Evolutionary conservation across 2,113 vertebrate species (phyloP), one percentile per base, ranked within the genome.

Genomic region (Anthoscopus minutus): DNA sequence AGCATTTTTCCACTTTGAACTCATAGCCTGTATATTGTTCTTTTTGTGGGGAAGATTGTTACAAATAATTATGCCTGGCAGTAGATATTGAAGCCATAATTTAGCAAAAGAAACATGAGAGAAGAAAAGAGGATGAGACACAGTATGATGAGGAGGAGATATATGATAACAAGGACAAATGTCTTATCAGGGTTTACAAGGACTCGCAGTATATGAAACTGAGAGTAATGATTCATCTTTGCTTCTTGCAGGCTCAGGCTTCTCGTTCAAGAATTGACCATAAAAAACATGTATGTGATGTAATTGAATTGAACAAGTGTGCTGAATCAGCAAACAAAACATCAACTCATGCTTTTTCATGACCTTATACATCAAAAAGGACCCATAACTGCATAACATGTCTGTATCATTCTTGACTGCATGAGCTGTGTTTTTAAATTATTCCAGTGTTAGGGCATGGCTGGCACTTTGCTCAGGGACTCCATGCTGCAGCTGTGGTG

Each of bases 251-350:
- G 35, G 21, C 25, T 66, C 20, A 23, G 47, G 11, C 1, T 66
- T 81, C 15, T 62, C 23, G 22, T 72, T 40, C 15, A 62, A 64
- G 65, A 78, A 42, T 0, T n/a, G 11, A 77, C 30, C 14, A 5
- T 40, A 4, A 35, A 40, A 70, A 85, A 77, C 1, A 0, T 2
- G 2, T 31, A 71, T 2, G 2, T 31, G 67, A 76, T 1, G 3
- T 31, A 54, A 71, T 19, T 42, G 9, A 67, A 6, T 13, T 50
- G 18, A 79, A 27, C 23, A 51, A 28, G 2, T 4, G 13, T 18
- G 38, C 12, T 60, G 40, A 56, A 58, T 40, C 38, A 40, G 11
- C 19, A 62, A 40, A 42, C 3, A 44, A 67, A 86, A 30, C 44
- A 53, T 61, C 24, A 50, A 2, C 10, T 22, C 8, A 38, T 66